These are phyloP conservation scores for Pardosa pseudoannulata DNA, from an alignment of 2,888 invertebrate species.

Conservation along the genomic window DNA sequence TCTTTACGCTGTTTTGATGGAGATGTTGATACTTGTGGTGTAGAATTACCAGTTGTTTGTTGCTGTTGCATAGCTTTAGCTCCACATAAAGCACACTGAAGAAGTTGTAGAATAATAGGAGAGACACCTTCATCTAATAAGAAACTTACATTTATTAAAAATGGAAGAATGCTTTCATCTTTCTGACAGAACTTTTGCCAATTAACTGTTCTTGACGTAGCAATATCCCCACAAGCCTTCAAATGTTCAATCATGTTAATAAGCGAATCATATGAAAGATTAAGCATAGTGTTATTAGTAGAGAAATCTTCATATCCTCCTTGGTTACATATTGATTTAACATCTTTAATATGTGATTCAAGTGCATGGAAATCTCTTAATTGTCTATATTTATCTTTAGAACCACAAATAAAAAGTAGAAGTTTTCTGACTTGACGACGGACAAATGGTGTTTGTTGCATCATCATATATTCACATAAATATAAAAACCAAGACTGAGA, in stretches of 20 bases:
- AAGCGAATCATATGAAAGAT: conserved; percentile 90
- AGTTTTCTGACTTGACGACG: conserved; percentile 91
- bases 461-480: conserved; percentile 96
- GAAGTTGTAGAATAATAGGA: conserved; percentile 90
- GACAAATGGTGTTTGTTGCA: conserved; percentile 91
- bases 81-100: conserved; percentile 90
- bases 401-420: conserved; percentile 93
- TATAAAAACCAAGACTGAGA: conserved; percentile 86
- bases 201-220: conserved; percentile 91
- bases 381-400: conserved; percentile 96
- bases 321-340: conserved; percentile 75
- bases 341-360: conserved; percentile 85
- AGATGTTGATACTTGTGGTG: conserved; percentile 60
- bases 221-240: conserved; percentile 95
- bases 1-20: conserved; percentile 75
- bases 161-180: conserved; percentile 86
- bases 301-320: conserved; percentile 76
- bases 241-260: conserved; percentile 96
- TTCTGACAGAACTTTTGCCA: conserved; percentile 94
- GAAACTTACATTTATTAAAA: conserved; percentile 88
- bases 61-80: conserved; percentile 65
- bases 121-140: conserved; percentile 92
- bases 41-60: conserved; percentile 32
- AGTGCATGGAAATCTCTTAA: conserved; percentile 94
- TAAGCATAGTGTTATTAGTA: conserved; percentile 44